phyloP scores from a whole-genome alignment of 2,888 invertebrate species.

The Agonopterix alstromeriana region DNA sequence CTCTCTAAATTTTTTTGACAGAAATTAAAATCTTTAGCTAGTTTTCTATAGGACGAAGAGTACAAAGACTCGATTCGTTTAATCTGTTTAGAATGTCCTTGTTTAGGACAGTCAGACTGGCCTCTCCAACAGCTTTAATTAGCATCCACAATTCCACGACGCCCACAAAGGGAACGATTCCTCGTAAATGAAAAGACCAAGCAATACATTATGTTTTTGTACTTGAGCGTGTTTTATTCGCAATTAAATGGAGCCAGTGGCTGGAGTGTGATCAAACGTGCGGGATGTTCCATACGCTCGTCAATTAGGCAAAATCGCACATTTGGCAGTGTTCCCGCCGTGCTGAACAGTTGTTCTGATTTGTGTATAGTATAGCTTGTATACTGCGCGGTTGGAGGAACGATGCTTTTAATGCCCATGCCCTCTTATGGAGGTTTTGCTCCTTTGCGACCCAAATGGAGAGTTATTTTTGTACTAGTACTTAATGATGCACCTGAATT shows the following conservation, averaged over 20 bases:
- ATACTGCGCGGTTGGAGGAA: constrained; percentile 40
- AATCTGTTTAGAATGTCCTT: too few species aligned
- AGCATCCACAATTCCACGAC: too few species aligned
- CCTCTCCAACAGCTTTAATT: too few species aligned
- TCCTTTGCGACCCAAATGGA: too few species aligned
- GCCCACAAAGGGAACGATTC: not conserved
- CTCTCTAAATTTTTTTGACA: too few species aligned
- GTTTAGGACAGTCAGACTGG: too few species aligned
- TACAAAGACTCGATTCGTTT: too few species aligned
- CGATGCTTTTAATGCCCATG: constrained; percentile 19
- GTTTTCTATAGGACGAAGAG: too few species aligned
- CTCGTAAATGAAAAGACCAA: not conserved
- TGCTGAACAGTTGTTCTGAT: constrained; percentile 40
- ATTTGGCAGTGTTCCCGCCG: constrained; percentile 63
- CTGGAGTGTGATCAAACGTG: constrained; percentile 58
- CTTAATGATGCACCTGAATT: too few species aligned
- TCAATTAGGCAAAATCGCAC: constrained; percentile 59
- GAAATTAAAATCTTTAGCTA: too few species aligned
- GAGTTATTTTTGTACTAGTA: too few species aligned
- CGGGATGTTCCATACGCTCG: constrained; percentile 48
- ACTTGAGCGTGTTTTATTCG: constrained; percentile 30
- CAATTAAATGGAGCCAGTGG: constrained; percentile 26
- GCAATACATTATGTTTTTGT: not conserved
- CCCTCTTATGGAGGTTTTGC: constrained; percentile 46
- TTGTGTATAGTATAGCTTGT: too few species aligned